Evolutionary conservation across 1,140 invertebrate species (phyloP), one percentile per base, ranked within the genome.

Genomic region (Phenacoccus solenopsis): DNA sequence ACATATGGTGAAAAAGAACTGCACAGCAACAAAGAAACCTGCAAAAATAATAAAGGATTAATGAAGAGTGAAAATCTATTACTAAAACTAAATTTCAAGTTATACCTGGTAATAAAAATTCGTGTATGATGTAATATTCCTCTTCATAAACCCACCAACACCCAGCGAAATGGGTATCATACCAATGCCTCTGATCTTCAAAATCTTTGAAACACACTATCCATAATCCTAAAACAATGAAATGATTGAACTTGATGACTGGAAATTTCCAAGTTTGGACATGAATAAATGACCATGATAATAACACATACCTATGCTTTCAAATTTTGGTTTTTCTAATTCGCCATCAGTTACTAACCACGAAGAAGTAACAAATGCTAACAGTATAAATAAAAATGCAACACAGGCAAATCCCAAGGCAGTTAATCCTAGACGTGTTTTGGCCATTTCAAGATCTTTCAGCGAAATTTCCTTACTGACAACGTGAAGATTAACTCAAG

Each of bases 111-210:
- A 73, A 72, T 24, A 73, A 28, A 35, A 73, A 25, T 21, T 72
- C 70, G 49, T 73, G 61, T 22, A 73, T 73, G 24, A 72, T 72
- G 35, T 70, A 70, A 22, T 71, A 73, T 71, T 95, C 93, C 78
- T 95, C 91, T 80, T 93, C 89, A 75, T 95, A 92, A 25, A 96
- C 87, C 91, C 92, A 96, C 87, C 91, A 91, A 76, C 93, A 96
- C 0, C 88, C 89, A 30, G 80, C 83, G 75, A 94, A 93, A 68
- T 81, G 79, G 2, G 84, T 87, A 73, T 94, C 92, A 75, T 90
- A 91, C 74, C 88, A 85, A 77, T 93, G 90, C 72, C 84, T 82
- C 10, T 88, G 84, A 76, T 94, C 91, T 79, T 88, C 82, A 77
- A 94, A 94, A 28, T 88, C 84, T 74, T 88, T 83, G 72, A 96